Percentiles rank a stretch among this genome's conserved stretches.
Conservation (phyloP, 2,888 invertebrate species). For the Imbricaverruca yamaguchii region DNA sequence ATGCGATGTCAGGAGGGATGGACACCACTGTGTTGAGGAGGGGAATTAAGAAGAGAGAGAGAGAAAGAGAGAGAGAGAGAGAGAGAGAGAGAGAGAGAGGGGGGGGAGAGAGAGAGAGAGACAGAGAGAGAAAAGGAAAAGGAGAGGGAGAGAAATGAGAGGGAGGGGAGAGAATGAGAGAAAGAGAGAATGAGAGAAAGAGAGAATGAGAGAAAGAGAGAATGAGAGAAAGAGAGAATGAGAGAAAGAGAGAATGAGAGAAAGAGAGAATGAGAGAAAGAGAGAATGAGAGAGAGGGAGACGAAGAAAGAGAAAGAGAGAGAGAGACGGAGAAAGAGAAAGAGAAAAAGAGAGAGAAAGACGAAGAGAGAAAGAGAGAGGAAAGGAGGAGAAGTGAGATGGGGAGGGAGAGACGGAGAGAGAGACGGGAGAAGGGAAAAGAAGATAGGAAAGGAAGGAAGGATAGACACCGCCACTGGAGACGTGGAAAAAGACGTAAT, state of each 20-base stretch:
- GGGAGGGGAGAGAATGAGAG: constrained; percentile 23
- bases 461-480: too few relatives aligned
- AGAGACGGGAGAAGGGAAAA: too few relatives aligned
- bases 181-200: constrained; percentile 14
- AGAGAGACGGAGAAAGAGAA: not conserved
- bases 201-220: constrained; percentile 21
- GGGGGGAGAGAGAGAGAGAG: too few relatives aligned
- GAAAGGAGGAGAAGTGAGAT: too few relatives aligned
- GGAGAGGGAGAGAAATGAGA: not conserved
- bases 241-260: not conserved
- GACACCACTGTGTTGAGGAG: too few relatives aligned
- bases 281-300: not conserved
- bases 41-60: too few relatives aligned
- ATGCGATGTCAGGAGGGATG: too few relatives aligned
- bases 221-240: not conserved
- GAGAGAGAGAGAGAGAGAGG: too few relatives aligned
- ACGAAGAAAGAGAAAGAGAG: not conserved
- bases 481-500: too few relatives aligned
- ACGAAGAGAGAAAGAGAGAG: not conserved
- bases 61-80: too few relatives aligned
- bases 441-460: not conserved
- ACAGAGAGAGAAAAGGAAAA: too few relatives aligned
- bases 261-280: not conserved
- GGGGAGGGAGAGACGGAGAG: too few relatives aligned
- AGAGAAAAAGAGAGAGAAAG: not conserved